Conservation (phyloP, 2,888 invertebrate genomes). For the Apocheima hispidaria region DNA sequence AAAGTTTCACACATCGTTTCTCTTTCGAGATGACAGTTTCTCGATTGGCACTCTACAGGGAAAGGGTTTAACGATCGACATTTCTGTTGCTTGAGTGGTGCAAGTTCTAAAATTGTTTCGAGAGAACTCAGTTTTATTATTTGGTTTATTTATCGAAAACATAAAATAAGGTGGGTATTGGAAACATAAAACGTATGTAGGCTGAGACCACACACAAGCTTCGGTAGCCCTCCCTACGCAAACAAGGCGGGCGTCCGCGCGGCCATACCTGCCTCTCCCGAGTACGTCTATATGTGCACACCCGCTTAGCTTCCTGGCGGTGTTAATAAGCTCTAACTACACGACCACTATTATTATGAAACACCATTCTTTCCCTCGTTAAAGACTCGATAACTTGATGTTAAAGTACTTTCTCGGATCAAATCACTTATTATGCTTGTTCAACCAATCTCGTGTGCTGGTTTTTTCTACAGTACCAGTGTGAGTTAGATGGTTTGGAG, state of each 20-base stretch:
- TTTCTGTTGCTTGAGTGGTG: conserved; percentile 24
- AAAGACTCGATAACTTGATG: conserved; percentile 69
- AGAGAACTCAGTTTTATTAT: conserved; percentile 28
- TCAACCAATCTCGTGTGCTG: conserved; percentile 45
- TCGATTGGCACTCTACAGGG: conserved; percentile 46
- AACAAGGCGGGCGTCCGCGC: conserved; percentile 70
- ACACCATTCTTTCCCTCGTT: conserved; percentile 77
- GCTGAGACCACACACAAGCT: conserved; percentile 77
- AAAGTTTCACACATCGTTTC: conserved; percentile 59
- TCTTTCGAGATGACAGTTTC: conserved; percentile 52
- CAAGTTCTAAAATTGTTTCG: conserved; percentile 23
- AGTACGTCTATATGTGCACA: conserved; percentile 65
- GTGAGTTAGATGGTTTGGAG: conserved; percentile 5
- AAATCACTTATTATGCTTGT: conserved; percentile 57
- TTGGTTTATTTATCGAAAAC: conserved; percentile 36
- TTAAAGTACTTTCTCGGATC: conserved; percentile 63
- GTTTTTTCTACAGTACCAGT: conserved; percentile 19
- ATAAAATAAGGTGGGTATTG: conserved; percentile 48
- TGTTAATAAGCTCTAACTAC: conserved; percentile 79
- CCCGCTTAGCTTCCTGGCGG: conserved; percentile 67
- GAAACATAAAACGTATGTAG: conserved; percentile 47
- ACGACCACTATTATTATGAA: conserved; percentile 75
- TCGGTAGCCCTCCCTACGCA: conserved; percentile 70
- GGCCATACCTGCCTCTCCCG: conserved; percentile 61
- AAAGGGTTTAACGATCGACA: conserved; percentile 46